Evolutionary conservation across 2,888 invertebrate species (phyloP), one percentile per base, ranked within the genome.

Genomic region (Drosophila paramelanica): DNA sequence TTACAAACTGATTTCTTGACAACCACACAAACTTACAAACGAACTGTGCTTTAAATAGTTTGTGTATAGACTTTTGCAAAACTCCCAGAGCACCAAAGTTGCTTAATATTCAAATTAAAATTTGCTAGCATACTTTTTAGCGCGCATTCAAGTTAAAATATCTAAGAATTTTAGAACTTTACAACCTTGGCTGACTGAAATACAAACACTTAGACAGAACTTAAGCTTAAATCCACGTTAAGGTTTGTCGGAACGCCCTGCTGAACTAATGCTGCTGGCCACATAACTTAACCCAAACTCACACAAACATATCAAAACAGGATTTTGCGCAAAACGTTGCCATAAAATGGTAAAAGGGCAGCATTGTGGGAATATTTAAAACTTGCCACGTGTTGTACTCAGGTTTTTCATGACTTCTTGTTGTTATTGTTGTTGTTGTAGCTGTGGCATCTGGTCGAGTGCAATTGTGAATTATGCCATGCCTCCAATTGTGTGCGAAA

Each of bases 301-400:
- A 58, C 71, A 85, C 55, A 79, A 81, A 85, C 83, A 85, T 82
- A 79, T 85, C 77, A 85, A 67, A 76, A 66, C 51, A 66, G 86
- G 80, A 79, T 70, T 72, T 79, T 78, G 80, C 58, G 64, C 80
- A 73, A 73, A 73, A 59, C 61, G 65, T 66, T 55, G 68, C 68
- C 76, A 85, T 75, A 81, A 88, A 84, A 69, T 51, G 67, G 50
- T 27, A 36, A n/a, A 23, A 36, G 23, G 41, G 47, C 31, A 39
- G 38, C 67, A 71, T 59, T 75, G 71, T 79, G 81, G 58, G 81
- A 80, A 86, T 87, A 80, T 89, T 83, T 69, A 71, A 73, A 73
- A 69, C 41, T 64, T 62, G 62, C 72, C 77, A 81, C 67, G 45
- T 72, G 80, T 68, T 81, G 67, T 68, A 52, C 52, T 45, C 46